These are phyloP conservation scores for Zaprionus africanus DNA, from an alignment of 1,140 invertebrate genomes.

Conservation along the genomic window DNA sequence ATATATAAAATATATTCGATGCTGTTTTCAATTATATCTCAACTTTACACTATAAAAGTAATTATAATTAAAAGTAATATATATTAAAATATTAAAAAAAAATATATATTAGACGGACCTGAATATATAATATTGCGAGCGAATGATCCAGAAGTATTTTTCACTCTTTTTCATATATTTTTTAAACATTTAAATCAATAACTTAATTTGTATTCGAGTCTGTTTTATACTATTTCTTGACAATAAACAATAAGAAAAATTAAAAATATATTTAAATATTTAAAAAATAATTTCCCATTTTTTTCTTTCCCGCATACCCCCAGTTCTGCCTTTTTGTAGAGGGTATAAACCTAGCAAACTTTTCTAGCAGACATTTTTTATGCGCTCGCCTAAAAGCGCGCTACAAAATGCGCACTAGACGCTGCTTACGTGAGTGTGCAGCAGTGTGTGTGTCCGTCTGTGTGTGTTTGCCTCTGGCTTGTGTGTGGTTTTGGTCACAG, in stretches of 20 bases:
- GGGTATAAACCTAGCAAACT: constrained; percentile 44
- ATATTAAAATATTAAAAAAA: neutral
- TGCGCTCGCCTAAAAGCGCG: constrained; percentile 52
- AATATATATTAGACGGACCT: too few relatives aligned
- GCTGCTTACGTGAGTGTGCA: neutral
- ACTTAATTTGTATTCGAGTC: too few relatives aligned
- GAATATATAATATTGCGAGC: too few relatives aligned
- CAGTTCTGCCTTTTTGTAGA: neutral
- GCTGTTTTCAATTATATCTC: too few relatives aligned
- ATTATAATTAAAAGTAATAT: neutral
- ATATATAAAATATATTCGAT: neutral
- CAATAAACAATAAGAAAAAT: too few relatives aligned
- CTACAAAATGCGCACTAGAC: constrained; percentile 39
- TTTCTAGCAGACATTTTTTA: constrained; percentile 53
- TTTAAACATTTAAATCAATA: too few relatives aligned
- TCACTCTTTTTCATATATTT: too few relatives aligned
- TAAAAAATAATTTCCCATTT: neutral
- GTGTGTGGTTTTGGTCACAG: constrained; percentile 64
- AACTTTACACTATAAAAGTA: neutral
- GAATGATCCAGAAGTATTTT: too few relatives aligned
- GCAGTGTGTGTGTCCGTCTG: constrained; percentile 18
- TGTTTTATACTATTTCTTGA: too few relatives aligned
- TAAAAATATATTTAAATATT: neutral
- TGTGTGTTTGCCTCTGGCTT: constrained; percentile 28
- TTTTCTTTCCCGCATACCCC: neutral